These are phyloP conservation scores for Microchrysa polita DNA, from an alignment of 2,888 invertebrate species.

Conservation along the genomic window DNA sequence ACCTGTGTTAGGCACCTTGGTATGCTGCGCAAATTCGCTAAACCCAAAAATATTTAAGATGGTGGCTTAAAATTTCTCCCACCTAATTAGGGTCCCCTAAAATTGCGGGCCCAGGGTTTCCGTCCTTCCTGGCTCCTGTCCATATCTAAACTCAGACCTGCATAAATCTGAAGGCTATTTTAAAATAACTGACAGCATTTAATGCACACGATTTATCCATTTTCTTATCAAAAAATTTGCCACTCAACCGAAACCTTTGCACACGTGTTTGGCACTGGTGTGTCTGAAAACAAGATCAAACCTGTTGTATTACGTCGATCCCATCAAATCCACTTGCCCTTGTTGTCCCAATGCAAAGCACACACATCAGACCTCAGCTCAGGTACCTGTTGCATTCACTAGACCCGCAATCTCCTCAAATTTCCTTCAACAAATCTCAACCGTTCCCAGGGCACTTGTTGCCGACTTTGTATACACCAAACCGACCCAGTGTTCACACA, in stretches of 20 bases:
- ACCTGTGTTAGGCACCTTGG: too few relatives aligned
- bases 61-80: too few relatives aligned
- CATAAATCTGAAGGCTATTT: too few relatives aligned
- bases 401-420: conserved; percentile 5
- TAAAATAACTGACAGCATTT: too few relatives aligned
- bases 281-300: conserved; percentile 3
- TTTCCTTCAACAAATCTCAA: conserved; percentile 12
- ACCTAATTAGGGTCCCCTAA: too few relatives aligned
- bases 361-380: not conserved
- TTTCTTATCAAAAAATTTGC: too few relatives aligned
- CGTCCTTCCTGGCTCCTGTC: too few relatives aligned
- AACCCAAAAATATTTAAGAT: too few relatives aligned
- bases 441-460: conserved; percentile 26
- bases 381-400: conserved; percentile 3
- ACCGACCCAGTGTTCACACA: not conserved
- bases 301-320: not conserved
- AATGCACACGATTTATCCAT: too few relatives aligned
- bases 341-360: not conserved
- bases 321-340: not conserved
- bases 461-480: not conserved
- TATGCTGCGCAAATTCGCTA: too few relatives aligned
- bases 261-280: conserved; percentile 10
- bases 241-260: not conserved
- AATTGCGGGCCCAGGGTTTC: too few relatives aligned
- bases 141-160: too few relatives aligned